Base-by-base conservation (phyloP, 2,888 invertebrate genomes). In the Elgonia sp. region DNA sequence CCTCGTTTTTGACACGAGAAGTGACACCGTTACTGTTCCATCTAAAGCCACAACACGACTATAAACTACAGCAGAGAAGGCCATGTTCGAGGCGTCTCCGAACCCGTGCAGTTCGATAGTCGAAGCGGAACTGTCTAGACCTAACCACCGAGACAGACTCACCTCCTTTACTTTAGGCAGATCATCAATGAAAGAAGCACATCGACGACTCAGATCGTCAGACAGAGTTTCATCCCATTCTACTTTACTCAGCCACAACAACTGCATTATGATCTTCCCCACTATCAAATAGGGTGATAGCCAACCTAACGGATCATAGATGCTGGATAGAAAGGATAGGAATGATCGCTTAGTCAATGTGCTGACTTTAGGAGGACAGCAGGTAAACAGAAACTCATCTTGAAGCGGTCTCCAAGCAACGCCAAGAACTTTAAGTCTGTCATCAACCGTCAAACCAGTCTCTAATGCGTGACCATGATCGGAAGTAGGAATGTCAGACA, bases 281-380 rank as follows among this genome's bases (percentile, higher is more conserved):
- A 16, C 7, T 0, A 84, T 42, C 14, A 81, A 16, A n/a, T 57
- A 60, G 8, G 80, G 83, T 1, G 84, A 63, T 6, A 75, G 2
- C 79, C 87, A 89, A 14, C 88, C 86, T 14, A 80, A 18, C 5
- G 86, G 83, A 40, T 86, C 88, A 50, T 50, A 85, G 14, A 84
- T 60, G 16, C 80, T 39, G n/a, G 76, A 21, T 6, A 84, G 18
- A 4, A 70, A 20, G 1, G 84, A 77, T 10, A 77, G 39, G 12
- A 62, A 62, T 7, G 39, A 10, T 12, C 77, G 20, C 40, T 84
- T 84, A 1, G 70, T 63, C 14, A 50, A 14, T 16, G 50, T 50
- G 4, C 14, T 63, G 16, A 40, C 7, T 39, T 6, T 6, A 20
- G 21, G 10, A n/a, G n/a, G n/a, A 14, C 21, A 18, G 7, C 21